phyloP scores from a whole-genome alignment of 1,140 invertebrate species.

The Apis mellifera region DNA sequence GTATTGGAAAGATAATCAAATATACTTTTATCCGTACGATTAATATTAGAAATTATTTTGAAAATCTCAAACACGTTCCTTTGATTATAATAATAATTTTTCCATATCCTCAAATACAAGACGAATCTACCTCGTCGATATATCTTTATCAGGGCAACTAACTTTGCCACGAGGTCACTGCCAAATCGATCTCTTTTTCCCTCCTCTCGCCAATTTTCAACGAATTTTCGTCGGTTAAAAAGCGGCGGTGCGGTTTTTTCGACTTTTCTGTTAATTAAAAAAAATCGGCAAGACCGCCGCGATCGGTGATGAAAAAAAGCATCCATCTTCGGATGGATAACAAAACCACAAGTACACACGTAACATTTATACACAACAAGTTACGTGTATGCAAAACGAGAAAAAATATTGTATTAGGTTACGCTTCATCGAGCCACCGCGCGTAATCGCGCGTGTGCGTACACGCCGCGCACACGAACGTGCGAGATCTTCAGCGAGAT shows the following conservation, averaged over 20 bases:
- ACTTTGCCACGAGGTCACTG: not conserved
- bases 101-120: no score
- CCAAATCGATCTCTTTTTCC: constrained; percentile 18
- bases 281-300: not conserved
- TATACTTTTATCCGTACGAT: no score
- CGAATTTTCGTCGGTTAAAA: not conserved
- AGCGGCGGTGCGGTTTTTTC: not conserved
- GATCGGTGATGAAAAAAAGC: no score
- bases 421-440: constrained; percentile 2
- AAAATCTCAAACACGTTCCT: no score
- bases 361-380: constrained; percentile 3
- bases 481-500: not conserved
- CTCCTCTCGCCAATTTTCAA: not conserved
- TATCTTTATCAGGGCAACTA: no score
- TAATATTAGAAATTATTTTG: no score
- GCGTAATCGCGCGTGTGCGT: no score
- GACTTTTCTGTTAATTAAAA: not conserved
- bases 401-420: constrained; percentile 18
- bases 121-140: no score
- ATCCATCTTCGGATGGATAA: not conserved
- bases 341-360: not conserved
- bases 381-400: constrained; percentile 1
- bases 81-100: no score
- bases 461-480: not conserved
- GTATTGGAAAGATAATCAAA: no score